Base-by-base conservation (phyloP, 1,140 invertebrate genomes). In the Proales similis region DNA sequence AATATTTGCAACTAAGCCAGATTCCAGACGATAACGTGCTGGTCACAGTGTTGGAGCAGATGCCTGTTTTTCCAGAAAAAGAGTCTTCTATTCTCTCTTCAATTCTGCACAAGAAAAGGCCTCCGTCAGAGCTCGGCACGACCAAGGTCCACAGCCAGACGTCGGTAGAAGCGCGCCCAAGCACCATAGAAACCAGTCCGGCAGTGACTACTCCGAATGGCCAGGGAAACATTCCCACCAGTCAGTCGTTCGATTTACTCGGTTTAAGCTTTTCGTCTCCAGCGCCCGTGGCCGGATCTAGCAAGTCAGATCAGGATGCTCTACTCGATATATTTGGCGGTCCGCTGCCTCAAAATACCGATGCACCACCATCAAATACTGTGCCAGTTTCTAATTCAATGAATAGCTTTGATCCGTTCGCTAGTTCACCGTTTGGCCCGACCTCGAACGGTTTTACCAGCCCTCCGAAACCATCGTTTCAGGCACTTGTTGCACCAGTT, bases 21-120 rank as follows among this genome's bases (percentile, higher is more conserved):
- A 88, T 97, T 60, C 90, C 93, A 9, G 90, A 90, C 45, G 85
- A 88, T 24, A 93, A 98, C 82, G 93, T 98, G 66, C 78, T 99
- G 74, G 92, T 92, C 4, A 96, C 91, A 45, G 93, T 99, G 53
- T 79, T 99, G 48, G 95, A 99, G 81, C 94, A 98, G 81, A 99
- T 99, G 95, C 95, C 95, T 48, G 92, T 94, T 45, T 99, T 98
- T 78, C 90, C 94, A 2, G 95, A 99, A 78, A 82, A 93, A 69
- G 94, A 99, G 79, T 96, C 91, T 12, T 47, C 61, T 27, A 91
- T 98, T 71, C 68, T 83, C 24, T 82, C 96, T 53, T 91, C 93
- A 43, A 85, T 99, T 63, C 81, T 98, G 66, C 98, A 98, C 78
- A 95, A 96, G 77, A 79, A 80, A 27, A 57, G 45, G 29, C 51